These are phyloP conservation scores for Echeneis naucrates DNA, from an alignment of 2,797 vertebrate genomes.

Conservation along the genomic window DNA sequence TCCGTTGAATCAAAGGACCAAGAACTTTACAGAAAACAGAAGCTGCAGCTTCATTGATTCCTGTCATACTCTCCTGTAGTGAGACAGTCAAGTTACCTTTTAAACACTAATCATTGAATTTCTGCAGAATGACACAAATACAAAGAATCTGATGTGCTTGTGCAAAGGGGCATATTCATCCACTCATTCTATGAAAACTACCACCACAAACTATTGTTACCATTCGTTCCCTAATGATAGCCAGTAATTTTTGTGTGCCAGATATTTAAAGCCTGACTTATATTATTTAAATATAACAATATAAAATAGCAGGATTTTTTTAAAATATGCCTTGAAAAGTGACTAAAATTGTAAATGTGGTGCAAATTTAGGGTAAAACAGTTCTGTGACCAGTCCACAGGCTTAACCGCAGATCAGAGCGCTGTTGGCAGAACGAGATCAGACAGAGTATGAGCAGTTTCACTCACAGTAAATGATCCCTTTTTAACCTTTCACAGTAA, in stretches of 20 bases:
- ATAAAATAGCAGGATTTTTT: neutral
- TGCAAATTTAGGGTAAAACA: neutral
- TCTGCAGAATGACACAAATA: too few relatives aligned
- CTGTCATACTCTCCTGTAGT: neutral
- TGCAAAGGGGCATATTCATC: too few relatives aligned
- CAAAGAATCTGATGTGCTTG: too few relatives aligned
- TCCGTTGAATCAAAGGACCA: neutral
- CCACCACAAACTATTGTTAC: neutral
- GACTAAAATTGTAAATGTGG: neutral
- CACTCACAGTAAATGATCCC: neutral
- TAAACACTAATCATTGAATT: neutral
- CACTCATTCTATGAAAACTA: neutral
- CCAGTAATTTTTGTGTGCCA: too few relatives aligned
- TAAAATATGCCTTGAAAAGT: neutral
- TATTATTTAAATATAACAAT: neutral
- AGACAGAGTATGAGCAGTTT: conserved; percentile 6
- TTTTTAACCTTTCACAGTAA: neutral
- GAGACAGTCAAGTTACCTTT: too few relatives aligned
- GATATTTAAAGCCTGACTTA: too few relatives aligned
- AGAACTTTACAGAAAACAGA: neutral
- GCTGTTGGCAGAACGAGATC: neutral
- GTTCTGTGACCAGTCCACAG: neutral
- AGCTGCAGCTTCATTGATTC: neutral
- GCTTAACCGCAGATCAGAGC: neutral
- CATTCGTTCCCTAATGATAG: too few relatives aligned